These are phyloP conservation scores for Lathronympha strigana DNA, from an alignment of 2,888 invertebrate genomes.

Conservation along the genomic window DNA sequence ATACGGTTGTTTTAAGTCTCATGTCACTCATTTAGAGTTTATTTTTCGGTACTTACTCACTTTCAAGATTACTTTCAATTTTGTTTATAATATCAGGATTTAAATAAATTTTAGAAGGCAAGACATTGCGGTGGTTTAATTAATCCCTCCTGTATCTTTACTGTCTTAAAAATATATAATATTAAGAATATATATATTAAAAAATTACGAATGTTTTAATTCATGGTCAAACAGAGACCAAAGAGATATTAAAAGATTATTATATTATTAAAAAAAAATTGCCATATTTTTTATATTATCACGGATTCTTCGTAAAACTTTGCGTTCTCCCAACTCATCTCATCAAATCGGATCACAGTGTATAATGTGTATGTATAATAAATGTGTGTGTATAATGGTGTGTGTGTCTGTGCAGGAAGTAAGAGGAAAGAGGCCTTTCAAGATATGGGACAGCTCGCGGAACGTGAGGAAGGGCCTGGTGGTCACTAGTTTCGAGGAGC, in stretches of 20 bases:
- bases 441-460: conserved; percentile 98
- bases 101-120: not conserved
- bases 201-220: no score
- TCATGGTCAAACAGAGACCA: no score
- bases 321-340: not conserved
- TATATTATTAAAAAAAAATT: no score
- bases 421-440: conserved; percentile 98
- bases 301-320: no score
- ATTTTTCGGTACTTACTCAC: conserved; percentile 8
- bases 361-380: not conserved
- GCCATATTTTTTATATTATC: no score
- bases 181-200: no score
- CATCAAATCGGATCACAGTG: not conserved
- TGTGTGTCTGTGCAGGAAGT: conserved; percentile 88
- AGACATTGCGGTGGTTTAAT: not conserved
- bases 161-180: no score
- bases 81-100: not conserved
- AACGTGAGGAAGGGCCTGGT: conserved; percentile 96
- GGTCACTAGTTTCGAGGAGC: conserved; percentile 95
- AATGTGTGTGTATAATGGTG: conserved; percentile 13
- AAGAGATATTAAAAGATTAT: no score
- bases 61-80: not conserved
- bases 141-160: not conserved
- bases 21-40: conserved; percentile 22
- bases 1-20: conserved; percentile 19